Base-by-base conservation (phyloP, 2,888 invertebrate genomes). In the Listrodromus nycthemerus region DNA sequence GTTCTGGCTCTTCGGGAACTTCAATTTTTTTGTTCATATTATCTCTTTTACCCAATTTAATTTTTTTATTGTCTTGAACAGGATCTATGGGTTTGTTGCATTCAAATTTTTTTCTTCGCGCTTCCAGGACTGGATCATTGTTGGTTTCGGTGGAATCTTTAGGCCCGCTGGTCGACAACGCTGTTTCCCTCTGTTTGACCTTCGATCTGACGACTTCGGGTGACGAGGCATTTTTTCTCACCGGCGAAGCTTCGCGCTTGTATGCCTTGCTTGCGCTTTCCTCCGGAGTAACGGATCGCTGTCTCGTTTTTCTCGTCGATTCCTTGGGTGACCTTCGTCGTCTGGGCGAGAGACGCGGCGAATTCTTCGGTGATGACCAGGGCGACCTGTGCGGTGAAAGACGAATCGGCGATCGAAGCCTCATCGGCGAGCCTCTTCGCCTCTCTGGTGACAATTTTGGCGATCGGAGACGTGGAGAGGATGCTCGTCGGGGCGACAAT, bases 61-160 rank as follows among this genome's bases (percentile, higher is more conserved):
- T 93, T 55, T 94, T 92, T 70, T 95, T 95, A 83, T 95, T 94
- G 1, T 94, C 94, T 86, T 93, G 94, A 50, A 93, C 90, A 19
- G 93, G 92, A 85, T 94, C 94, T 41, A 94, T 93, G 81, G 94
- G 94, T 58, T 87, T 89, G 33, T 93, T 94, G 5, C 93, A 92
- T 89, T 95, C 95, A 89, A 95, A 95, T 87, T 95, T 95, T 55
- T 91, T 92, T 80, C 93, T 93, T 24, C 95, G 91, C 0, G 95
- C 95, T 85, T 95, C 95, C 66, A 95, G 89, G 41, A 95, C 89
- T 0, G 94, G 94, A 90, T 95, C 94, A 61, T 90, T 85, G 5
- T 90, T 85, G 5, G 66, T 45, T n/a, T 90, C 88, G 7, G n/a
- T 65, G 7, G 77, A 69, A 48, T 90, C 90, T 27, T 89, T 89